Evolutionary conservation across 2,113 vertebrate species (phyloP).

Genomic region (Hipposideros armiger): DNA sequence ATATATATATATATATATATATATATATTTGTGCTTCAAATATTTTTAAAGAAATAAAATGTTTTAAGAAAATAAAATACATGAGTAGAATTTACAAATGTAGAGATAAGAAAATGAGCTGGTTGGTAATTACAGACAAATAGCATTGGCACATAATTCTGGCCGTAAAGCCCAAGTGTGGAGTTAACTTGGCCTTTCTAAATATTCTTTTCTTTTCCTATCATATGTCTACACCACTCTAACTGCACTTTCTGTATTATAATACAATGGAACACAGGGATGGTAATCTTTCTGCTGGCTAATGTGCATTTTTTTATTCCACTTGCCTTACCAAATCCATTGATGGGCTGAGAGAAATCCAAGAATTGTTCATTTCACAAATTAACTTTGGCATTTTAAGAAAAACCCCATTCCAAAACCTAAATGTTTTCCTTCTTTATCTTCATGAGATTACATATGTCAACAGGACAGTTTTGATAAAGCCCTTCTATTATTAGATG

Average conservation of each 20-base stretch:
- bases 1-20: not conserved
- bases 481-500: conserved; percentile 4
- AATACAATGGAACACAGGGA: not conserved
- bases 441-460: not conserved
- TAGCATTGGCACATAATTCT: not conserved
- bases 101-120: not conserved
- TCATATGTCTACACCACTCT: not conserved
- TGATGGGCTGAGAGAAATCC: not conserved
- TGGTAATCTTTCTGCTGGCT: not conserved
- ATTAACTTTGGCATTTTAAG: not conserved
- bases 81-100: not conserved
- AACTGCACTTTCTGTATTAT: not conserved
- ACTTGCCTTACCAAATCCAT: not conserved
- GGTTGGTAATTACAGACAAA: not conserved
- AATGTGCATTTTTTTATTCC: not conserved
- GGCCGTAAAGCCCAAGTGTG: not conserved
- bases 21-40: not conserved
- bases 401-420: not conserved
- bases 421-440: not conserved
- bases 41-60: not conserved
- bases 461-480: not conserved
- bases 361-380: not conserved
- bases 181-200: not conserved
- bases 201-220: not conserved
- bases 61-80: not conserved